These are phyloP conservation scores for Anguilla marmorata DNA, from an alignment of 2,797 vertebrate genomes.

Conservation along the genomic window DNA sequence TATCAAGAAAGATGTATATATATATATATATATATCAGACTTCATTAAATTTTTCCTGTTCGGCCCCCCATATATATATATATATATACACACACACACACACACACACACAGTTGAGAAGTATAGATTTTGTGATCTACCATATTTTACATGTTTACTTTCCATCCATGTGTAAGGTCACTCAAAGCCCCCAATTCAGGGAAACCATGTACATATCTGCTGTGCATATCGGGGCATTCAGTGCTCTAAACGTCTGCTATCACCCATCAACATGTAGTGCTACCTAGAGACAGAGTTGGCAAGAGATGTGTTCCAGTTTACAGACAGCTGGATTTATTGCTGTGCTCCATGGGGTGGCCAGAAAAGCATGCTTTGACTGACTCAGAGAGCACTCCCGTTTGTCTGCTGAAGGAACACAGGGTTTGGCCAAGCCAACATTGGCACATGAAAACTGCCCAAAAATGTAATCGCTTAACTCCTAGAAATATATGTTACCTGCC, in stretches of 20 bases:
- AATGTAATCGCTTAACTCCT: background rate
- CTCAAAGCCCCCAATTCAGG: background rate
- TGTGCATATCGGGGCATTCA: background rate
- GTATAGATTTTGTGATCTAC: background rate
- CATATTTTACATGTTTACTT: background rate
- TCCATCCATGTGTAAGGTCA: background rate
- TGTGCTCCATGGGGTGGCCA: background rate
- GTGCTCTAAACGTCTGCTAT: background rate
- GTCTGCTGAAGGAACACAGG: background rate
- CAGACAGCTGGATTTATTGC: background rate
- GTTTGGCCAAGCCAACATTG: background rate
- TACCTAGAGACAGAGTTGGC: background rate
- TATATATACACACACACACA: background rate
- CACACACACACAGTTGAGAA: background rate
- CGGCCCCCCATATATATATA: too few relatives aligned
- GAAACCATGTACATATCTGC: background rate
- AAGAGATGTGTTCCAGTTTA: background rate
- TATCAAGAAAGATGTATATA: too few relatives aligned
- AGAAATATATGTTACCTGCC: background rate
- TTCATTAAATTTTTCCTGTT: too few relatives aligned
- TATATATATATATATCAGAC: too few relatives aligned
- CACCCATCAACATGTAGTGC: background rate
- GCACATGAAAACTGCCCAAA: background rate
- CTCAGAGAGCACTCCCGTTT: constrained; percentile 4
- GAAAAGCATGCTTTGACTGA: background rate